Percentiles rank a stretch among this genome's conserved stretches.
Evolutionary conservation across 1,140 invertebrate species (phyloP).

Genomic region (Scaptomyza graminum): DNA sequence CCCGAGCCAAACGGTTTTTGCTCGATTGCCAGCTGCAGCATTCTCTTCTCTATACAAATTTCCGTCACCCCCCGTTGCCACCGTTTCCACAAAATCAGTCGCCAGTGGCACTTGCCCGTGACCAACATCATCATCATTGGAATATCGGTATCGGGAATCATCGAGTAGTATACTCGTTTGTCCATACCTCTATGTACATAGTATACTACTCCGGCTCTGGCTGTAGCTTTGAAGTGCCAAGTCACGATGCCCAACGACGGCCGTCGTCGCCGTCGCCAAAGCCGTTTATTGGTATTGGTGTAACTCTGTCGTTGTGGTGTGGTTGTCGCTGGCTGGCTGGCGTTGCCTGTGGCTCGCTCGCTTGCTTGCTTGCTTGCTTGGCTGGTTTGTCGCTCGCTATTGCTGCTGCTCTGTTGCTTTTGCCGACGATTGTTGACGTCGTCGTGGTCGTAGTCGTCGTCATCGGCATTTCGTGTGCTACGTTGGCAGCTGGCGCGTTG

Average conservation of each 20-base stretch:
- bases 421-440: conserved; percentile 16
- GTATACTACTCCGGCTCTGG: conserved; percentile 30
- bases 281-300: conserved; percentile 55
- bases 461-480: conserved; percentile 47
- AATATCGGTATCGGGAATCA: conserved; percentile 31
- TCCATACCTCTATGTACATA: conserved; percentile 19
- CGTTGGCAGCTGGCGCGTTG: conserved; percentile 30
- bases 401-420: conserved; percentile 12
- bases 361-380: conserved; percentile 35
- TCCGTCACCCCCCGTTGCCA: neutral
- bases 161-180: conserved; percentile 25
- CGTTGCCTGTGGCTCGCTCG: conserved; percentile 17
- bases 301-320: conserved; percentile 52
- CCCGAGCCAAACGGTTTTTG: conserved; percentile 40
- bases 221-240: conserved; percentile 52
- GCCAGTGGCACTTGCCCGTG: conserved; percentile 35
- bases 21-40: conserved; percentile 45
- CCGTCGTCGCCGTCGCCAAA: conserved; percentile 24
- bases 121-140: conserved; percentile 50
- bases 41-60: conserved; percentile 22
- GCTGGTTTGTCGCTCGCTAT: conserved; percentile 48
- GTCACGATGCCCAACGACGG: conserved; percentile 51
- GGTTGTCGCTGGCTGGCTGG: conserved; percentile 42
- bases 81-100: conserved; percentile 6
- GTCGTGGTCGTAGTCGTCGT: conserved; percentile 19